These are phyloP conservation scores for Pontoporia blainvillei DNA, from an alignment of 2,113 vertebrate species.

Conservation along the genomic window DNA sequence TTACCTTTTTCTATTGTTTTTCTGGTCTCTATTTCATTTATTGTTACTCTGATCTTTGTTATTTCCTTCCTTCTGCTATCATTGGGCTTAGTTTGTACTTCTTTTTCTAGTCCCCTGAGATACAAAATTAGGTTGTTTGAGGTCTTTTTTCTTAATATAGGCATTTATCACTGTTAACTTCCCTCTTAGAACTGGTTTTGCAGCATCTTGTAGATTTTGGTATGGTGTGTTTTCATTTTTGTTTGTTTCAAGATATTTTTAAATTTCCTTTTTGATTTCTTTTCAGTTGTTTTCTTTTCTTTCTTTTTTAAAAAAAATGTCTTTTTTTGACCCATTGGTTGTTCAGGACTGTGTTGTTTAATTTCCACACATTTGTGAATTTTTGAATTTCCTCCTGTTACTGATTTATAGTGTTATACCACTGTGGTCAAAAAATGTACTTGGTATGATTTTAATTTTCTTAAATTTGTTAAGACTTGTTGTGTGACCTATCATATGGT, in stretches of 20 bases:
- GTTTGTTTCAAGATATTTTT: background rate
- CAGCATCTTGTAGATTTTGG: background rate
- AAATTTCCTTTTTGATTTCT: background rate
- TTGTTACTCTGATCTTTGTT: background rate
- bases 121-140: background rate
- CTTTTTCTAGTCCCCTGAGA: background rate
- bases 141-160: background rate
- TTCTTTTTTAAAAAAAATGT: background rate
- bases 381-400: background rate
- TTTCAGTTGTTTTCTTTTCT: background rate
- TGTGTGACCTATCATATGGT: background rate
- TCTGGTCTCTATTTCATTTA: background rate
- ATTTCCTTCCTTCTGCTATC: background rate
- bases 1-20: background rate
- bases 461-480: background rate
- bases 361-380: background rate
- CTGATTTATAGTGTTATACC: background rate
- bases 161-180: background rate
- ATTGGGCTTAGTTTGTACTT: background rate
- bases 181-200: background rate
- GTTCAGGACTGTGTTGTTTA: background rate
- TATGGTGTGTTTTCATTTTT: background rate
- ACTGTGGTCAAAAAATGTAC: background rate
- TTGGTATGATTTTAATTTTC: background rate
- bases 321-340: background rate